Conservation (phyloP, 2,888 invertebrate genomes). For the Ophioninae sp. region DNA sequence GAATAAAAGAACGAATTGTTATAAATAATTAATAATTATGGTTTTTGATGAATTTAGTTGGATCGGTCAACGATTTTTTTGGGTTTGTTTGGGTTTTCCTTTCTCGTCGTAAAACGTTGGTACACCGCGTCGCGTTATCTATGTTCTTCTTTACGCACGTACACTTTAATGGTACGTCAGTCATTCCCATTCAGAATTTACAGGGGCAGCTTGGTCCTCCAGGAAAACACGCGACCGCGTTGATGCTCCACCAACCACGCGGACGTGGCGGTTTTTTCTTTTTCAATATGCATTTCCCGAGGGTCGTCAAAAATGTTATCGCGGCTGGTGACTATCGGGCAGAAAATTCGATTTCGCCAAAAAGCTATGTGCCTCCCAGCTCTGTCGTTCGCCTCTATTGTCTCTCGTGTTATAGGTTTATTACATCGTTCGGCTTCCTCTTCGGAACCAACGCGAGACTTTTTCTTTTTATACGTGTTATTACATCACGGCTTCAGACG, state of each 20-base stretch:
- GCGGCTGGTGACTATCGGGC: conserved; percentile 42
- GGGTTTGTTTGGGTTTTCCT: neutral
- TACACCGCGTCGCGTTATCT: neutral
- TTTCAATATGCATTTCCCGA: conserved; percentile 48
- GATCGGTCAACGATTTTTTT: neutral
- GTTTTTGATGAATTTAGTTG: neutral
- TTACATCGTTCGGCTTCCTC: conserved; percentile 44
- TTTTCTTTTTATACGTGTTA: conserved; percentile 55
- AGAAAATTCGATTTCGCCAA: conserved; percentile 47
- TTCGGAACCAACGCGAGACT: conserved; percentile 25
- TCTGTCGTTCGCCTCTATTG: conserved; percentile 45
- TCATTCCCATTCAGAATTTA: conserved; percentile 15
- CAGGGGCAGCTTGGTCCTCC: conserved; percentile 17
- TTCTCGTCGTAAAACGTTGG: neutral
- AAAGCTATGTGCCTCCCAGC: conserved; percentile 41
- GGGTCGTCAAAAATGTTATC: conserved; percentile 52
- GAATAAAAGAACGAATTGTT: neutral
- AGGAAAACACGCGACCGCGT: conserved; percentile 32
- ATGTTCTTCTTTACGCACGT: neutral
- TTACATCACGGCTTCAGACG: conserved; percentile 6
- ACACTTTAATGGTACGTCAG: conserved; percentile 39
- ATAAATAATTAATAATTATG: neutral
- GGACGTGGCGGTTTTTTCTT: conserved; percentile 14
- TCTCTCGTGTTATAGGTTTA: conserved; percentile 20
- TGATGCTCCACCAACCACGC: conserved; percentile 27